Conservation (phyloP, 92 coral and sea anemone species). For the Zoanthus gigantus region DNA sequence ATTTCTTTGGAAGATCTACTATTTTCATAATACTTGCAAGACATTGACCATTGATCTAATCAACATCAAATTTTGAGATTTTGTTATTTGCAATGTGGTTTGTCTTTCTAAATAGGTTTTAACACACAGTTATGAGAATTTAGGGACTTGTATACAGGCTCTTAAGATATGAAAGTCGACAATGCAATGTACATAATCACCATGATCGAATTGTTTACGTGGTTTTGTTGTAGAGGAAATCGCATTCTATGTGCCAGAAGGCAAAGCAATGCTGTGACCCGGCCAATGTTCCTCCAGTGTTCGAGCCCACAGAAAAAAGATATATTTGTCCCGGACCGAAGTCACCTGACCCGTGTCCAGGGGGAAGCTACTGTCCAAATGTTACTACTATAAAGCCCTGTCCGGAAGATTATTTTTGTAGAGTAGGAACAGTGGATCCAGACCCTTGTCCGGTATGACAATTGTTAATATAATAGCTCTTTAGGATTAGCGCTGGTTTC, state of each 20-base stretch:
- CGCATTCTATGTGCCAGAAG: slow-evolving; percentile 15
- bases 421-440: slow-evolving; percentile 31
- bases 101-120: too few species aligned
- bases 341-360: slow-evolving; percentile 36
- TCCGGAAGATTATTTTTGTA: slow-evolving; percentile 21
- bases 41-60: too few species aligned
- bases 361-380: slow-evolving; percentile 33
- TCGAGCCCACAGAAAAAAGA: slow-evolving; percentile 1
- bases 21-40: too few species aligned
- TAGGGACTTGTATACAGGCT: too few species aligned
- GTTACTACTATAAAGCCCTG: slow-evolving; percentile 22
- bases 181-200: too few species aligned
- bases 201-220: background rate
- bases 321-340: slow-evolving; percentile 42
- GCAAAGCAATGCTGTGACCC: slow-evolving; percentile 31
- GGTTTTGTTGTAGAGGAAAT: slow-evolving; percentile 1
- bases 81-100: too few species aligned
- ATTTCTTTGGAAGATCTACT: too few species aligned
- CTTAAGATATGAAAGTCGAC: too few species aligned
- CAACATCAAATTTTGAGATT: too few species aligned
- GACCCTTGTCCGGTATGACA: slow-evolving; percentile 33
- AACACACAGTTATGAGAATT: too few species aligned
- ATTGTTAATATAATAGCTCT: background rate
- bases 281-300: slow-evolving; percentile 33
- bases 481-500: too few species aligned